Evolutionary conservation across 2,888 invertebrate genomes (phyloP), one percentile per base, ranked within the genome.

Genomic region (Nudaria mundana): DNA sequence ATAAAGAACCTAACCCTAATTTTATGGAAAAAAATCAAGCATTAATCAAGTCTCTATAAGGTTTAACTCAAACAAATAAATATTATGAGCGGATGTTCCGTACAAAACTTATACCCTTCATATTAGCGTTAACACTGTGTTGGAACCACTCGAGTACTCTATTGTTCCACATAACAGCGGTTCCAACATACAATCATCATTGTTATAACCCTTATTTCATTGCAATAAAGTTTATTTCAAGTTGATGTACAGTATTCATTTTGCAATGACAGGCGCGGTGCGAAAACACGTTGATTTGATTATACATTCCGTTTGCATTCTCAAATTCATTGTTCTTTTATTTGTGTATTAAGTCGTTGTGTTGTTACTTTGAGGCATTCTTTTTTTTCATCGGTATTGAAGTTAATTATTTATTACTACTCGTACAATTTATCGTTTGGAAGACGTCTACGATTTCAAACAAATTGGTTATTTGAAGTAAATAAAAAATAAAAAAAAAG

Each of bases 111-210:
- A 56, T 58, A 60, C 71, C 72, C 65, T 68, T 71, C 69, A 68
- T 69, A 77, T 80, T 79, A 75, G 72, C 75, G 76, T 76, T 71
- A 76, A 73, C 72, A 75, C 69, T 68, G 69, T 71, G 66, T 68
- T 71, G 66, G 57, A 63, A 58, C 62, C 64, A 54, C 71, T 64
- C 57, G 52, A 71, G 72, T 69, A 66, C 68, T 60, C 73, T 71
- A 78, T 81, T 79, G 80, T 81, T 76, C 65, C 45, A 58, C 62
- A 53, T 56, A 62, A 57, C 57, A 61, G 54, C 57, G 44, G 51
- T 41, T 55, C 65, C 42, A 63, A 34, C 11, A 44, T 39, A 37
- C 7, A 20, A 41, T 44, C 44, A 16, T 53, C 13, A 8, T 23
- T 14, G 3, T 6, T 14, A 3, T 16, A 23, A 34, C 7, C 40